Base-by-base conservation (phyloP, 2,797 vertebrate species). In the Atherinosoma microstoma region DNA sequence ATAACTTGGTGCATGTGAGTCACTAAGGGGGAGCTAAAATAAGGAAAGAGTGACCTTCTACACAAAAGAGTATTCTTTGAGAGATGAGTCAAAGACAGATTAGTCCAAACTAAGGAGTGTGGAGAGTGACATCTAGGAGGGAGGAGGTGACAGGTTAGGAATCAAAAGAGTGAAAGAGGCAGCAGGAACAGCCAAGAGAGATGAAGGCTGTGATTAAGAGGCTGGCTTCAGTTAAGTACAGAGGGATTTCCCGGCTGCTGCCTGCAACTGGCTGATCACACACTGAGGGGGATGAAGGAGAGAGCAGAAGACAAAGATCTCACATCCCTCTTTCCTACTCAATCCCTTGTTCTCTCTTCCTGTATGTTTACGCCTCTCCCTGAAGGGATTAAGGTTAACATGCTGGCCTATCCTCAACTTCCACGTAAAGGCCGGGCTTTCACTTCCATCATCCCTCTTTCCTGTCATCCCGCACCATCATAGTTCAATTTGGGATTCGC, bases 321-420 rank as follows among this genome's bases (percentile, higher is more conserved):
- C 71, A 76, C 79, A 84, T 87, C 75, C 79, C 82, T 79, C 82
- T 84, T 61, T 87, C 57, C 78, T 79, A 60, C 88, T 84, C 87
- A 89, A 89, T 89, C 84, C 82, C 84, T 71, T 84, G 82, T 82
- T 84, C 82, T 76, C 81, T 80, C 73, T 78, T 80, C 75, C 81
- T 74, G 78, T 85, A 80, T 83, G 82, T 86, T 89, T 81, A 79
- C 38, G 78, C 63, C 67, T 71, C 70, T 91, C 89, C 75, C 90
- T 73, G 87, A 84, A 77, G 81, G 83, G 87, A 92, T 92, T 91
- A 92, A 86, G 84, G 89, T 91, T 89, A 92, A 92, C 91, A 89
- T 79, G 86, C 81, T 74, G 83, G 82, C 70, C 89, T 88, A 87
- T 80, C 85, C 84, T 76, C 82, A 65, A 79, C 81, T 76, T 87